Evolutionary conservation across 1,140 invertebrate genomes (phyloP), one percentile per base, ranked within the genome.

Genomic region (Bombus picipes): DNA sequence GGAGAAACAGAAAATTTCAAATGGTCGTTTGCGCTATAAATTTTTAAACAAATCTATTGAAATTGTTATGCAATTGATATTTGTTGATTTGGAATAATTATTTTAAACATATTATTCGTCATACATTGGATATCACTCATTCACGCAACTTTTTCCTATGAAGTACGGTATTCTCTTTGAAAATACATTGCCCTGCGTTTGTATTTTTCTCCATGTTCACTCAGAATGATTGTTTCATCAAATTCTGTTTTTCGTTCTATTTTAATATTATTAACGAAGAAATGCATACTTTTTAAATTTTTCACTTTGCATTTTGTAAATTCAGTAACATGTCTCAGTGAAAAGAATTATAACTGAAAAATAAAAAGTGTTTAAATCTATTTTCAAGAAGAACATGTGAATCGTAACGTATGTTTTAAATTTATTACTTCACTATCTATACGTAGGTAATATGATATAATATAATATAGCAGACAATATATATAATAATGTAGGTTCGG

Each of bases 401-500:
- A 1, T 62, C 1, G 4, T n/a, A 62, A 62, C 25, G 10, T 28
- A 59, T 59, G 9, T 28, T 59, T 62, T 62, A 62, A 62, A 62
- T n/a, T 62, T n/a, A n/a, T 28, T 62, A 62, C 28, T 62, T 28
- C 10, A n/a, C 59, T 62, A 62, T 62, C 18, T 53, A 62, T 62
- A 62, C 59, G 25, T 62, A 62, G 25, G 8, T 62, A 62, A 62
- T 62, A 59, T 59, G 28, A 59, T 74, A 37, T 68, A 10, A 32
- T 81, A 62, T 59, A 86, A 81, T 65, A 81, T 34, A 76, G 82
- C 25, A 37, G 62, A 80, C 32, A 62, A 32, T 85, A 59, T 47
- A 71, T 43, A 22, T 79, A 75, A 47, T 74, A 80, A 80, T 71
- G 57, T 41, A 74, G 59, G 47, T 86, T 86, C 81, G 59, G 76